phyloP scores from a whole-genome alignment of 1,140 invertebrate genomes.

The Nephotettix cincticeps region DNA sequence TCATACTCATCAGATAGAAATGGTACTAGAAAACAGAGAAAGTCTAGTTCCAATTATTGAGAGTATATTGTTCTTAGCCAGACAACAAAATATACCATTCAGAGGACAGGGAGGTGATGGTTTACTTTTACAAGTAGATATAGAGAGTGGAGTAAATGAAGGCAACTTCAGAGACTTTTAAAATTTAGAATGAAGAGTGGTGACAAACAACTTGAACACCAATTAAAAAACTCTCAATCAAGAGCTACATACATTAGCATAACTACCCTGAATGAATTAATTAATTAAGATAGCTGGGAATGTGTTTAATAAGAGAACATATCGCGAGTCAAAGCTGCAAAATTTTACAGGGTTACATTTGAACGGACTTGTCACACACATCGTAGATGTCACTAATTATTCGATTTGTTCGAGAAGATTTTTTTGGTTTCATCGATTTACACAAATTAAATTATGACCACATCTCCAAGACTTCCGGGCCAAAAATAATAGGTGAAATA shows the following conservation, averaged over 20 bases:
- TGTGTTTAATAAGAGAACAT: neutral
- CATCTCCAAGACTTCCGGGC: neutral
- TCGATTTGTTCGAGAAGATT: neutral
- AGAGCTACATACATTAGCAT: conserved; percentile 4
- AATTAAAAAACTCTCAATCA: too few species aligned
- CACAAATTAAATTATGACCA: neutral
- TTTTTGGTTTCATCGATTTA: neutral
- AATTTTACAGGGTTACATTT: neutral
- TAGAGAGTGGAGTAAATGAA: too few species aligned
- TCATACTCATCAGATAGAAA: too few species aligned
- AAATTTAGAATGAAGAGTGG: too few species aligned
- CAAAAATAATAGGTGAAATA: neutral
- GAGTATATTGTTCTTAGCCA: too few species aligned
- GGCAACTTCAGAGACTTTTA: too few species aligned
- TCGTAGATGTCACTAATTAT: neutral
- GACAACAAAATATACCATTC: too few species aligned
- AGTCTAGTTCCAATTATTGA: too few species aligned
- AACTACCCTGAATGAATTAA: neutral
- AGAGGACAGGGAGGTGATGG: too few species aligned
- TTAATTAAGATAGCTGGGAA: neutral
- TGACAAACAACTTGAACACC: too few species aligned
- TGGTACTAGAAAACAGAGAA: too few species aligned
- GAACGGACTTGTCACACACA: neutral
- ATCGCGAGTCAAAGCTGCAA: neutral
- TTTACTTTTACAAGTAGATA: too few species aligned